Evolutionary conservation across 2,113 vertebrate genomes (phyloP).

Genomic region (Gymnogyps californianus): DNA sequence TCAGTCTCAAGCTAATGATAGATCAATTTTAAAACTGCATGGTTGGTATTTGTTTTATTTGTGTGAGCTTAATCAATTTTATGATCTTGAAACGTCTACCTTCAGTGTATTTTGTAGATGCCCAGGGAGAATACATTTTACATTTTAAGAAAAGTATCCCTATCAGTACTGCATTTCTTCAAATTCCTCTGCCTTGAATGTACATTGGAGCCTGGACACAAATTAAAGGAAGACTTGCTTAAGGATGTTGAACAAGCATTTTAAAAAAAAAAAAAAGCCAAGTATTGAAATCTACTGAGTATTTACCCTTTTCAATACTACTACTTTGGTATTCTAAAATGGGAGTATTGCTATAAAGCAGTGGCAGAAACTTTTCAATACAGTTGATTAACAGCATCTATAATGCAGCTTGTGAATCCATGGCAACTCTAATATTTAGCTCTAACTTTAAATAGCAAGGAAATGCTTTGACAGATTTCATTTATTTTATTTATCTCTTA

Average conservation of each 20-base stretch:
- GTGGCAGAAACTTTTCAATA: neutral
- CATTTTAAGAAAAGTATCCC: neutral
- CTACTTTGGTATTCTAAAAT: neutral
- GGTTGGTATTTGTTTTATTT: neutral
- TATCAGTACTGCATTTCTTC: neutral
- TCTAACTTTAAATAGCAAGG: neutral
- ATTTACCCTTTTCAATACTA: neutral
- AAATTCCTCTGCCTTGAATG: neutral
- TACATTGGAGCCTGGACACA: neutral
- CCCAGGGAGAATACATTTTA: neutral
- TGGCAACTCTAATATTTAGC: neutral
- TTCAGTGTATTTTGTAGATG: neutral
- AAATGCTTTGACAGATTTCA: neutral
- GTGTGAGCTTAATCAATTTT: neutral
- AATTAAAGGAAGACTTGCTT: neutral
- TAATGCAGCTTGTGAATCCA: neutral
- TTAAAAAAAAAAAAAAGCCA: accelerated
- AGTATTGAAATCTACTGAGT: neutral
- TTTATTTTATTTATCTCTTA: neutral
- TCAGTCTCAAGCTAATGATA: neutral
- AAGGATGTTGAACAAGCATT: neutral
- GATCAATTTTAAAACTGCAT: neutral
- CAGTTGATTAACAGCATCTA: neutral
- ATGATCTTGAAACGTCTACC: accelerated
- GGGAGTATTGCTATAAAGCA: neutral